Base-by-base conservation (phyloP, 2,113 vertebrate species). In the Panthera leo region DNA sequence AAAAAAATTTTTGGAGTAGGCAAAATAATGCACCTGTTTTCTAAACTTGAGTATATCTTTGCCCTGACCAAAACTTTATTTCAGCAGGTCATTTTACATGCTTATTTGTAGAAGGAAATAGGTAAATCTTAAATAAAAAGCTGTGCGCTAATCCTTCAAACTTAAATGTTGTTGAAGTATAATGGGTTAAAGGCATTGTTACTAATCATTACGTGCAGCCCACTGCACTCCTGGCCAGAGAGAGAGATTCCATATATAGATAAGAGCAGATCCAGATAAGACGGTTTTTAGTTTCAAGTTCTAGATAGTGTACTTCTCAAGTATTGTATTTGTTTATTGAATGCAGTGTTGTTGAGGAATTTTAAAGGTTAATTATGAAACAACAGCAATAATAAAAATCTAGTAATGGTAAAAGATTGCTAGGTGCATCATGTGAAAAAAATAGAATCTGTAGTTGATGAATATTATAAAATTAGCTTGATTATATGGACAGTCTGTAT, bases 271-370 rank as follows among this genome's bases (percentile, higher is more conserved):
- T 68, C 18, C 27, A 68, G 39, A 70, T 92, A 86, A 67, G 15
- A 45, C 8, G 25, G n/a, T 34, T 68, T 91, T 92, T n/a, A 75
- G 83, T 95, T 82, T 97, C 63, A 92, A 45, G 86, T 84, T 95
- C 75, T 87, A 96, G 36, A 42, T 13, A 15, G 21, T 80, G 0
- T 34, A 68, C 10, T 89, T 80, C 70, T 79, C 70, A 95, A 51
- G 51, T 73, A 76, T 5, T 80, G 0, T 83, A 55, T 89, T 73
- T 95, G 25, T 34, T 95, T 94, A 71, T 21, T 86, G 63, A 82
- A 48, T 96, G 21, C 25, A 85, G 18, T 71, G 23, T 91, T 89
- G 39, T 29, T 93, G n/a, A 91, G 21, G 25, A 48, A 48, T 78
- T 89, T 91, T 25, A 15, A 89, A 88, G 42, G 18, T 65, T 55